Evolutionary conservation across 2,113 vertebrate genomes (phyloP).

Genomic region (Rhinoptilus africanus): DNA sequence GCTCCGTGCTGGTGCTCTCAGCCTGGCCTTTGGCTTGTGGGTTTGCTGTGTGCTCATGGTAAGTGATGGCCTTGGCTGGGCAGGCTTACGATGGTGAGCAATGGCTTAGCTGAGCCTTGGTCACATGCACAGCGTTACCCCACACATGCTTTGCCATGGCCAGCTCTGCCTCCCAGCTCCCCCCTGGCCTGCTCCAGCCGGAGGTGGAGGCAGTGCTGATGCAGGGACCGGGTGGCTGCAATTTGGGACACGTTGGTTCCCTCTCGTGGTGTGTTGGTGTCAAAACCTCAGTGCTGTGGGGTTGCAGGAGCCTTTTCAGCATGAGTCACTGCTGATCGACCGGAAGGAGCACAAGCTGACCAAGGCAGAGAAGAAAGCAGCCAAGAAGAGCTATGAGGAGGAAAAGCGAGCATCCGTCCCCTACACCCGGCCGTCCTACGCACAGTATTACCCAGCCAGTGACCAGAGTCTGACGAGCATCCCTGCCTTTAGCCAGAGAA

Average conservation of each 20-base stretch:
- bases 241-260: not conserved
- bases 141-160: fast-evolving
- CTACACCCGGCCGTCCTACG: constrained; percentile 93
- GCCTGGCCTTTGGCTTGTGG: not conserved
- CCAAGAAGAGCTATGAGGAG: constrained; percentile 98
- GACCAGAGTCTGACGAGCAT: constrained; percentile 91
- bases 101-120: not conserved
- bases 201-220: not conserved
- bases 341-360: constrained; percentile 95
- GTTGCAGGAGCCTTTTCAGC: constrained; percentile 92
- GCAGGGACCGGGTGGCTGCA: not conserved
- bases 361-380: constrained; percentile 97
- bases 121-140: not conserved
- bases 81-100: not conserved
- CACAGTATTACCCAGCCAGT: constrained; percentile 94
- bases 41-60: not conserved
- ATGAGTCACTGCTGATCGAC: constrained; percentile 95
- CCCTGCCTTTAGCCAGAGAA: constrained; percentile 93
- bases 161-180: not conserved
- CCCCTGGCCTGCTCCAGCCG: not conserved
- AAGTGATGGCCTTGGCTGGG: not conserved
- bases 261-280: not conserved
- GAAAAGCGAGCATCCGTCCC: constrained; percentile 96
- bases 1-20: not conserved
- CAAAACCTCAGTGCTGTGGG: constrained; percentile 2